Percentiles rank a stretch among this genome's conserved stretches.
Conservation (phyloP, 2,888 invertebrate genomes). For the Conistra vaccinii region DNA sequence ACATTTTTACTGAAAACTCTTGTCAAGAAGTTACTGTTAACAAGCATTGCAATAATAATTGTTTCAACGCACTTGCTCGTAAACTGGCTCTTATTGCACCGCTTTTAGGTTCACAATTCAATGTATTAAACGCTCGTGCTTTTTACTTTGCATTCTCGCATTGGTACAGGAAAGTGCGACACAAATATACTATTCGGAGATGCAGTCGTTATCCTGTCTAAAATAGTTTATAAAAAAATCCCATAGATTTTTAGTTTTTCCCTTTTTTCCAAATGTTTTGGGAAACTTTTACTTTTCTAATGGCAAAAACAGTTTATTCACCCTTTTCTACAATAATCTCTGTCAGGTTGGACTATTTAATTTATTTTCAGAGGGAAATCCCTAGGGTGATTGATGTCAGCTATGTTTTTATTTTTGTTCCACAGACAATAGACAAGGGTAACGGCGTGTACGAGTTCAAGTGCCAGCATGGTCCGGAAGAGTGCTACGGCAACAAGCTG, state of each 20-base stretch:
- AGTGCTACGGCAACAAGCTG: constrained; percentile 94
- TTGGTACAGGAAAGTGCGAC: background rate
- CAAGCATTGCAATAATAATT: background rate
- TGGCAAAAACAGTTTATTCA: background rate
- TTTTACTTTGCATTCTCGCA: background rate
- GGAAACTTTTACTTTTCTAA: no score
- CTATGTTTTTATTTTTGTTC: constrained; percentile 1
- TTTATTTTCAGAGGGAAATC: no score
- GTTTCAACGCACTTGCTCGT: background rate
- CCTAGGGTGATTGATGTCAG: no score
- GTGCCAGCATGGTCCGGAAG: constrained; percentile 94
- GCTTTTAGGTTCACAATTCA: background rate
- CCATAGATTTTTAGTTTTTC: no score
- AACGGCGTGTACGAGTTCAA: constrained; percentile 83
- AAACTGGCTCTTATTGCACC: background rate
- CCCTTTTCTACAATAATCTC: background rate
- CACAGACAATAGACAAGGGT: constrained; percentile 64
- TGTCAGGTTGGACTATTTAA: background rate
- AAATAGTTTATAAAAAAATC: no score
- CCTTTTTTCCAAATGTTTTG: no score
- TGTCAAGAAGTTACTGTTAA: background rate
- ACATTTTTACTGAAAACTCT: background rate
- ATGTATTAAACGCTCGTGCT: background rate
- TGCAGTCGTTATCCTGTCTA: no score
- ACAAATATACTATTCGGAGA: background rate